Base-by-base conservation (phyloP, 2,797 vertebrate genomes). In the Sebastes variabilis region DNA sequence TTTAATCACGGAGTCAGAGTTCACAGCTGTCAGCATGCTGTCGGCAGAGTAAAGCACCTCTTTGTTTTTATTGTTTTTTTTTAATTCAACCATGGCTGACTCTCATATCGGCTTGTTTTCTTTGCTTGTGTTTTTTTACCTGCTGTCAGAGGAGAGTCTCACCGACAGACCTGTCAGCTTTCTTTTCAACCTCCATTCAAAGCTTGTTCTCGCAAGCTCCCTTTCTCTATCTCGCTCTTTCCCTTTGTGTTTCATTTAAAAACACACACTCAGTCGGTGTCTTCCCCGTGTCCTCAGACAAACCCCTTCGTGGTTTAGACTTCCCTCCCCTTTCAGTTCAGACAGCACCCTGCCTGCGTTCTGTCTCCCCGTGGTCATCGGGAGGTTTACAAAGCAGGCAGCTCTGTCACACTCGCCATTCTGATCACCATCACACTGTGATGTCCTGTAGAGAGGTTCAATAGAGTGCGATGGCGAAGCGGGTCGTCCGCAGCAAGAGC, bases 11-110 rank as follows among this genome's bases (percentile, higher is more conserved):
- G 55, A n/a, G 78, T 80, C 81, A 69, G 56, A 77, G 78, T 72
- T 82, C 83, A 84, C 87, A 86, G 77, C 91, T 91, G 88, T 88
- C 87, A 34, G 78, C 55, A 11, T 29, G 66, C 34, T 82, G 61
- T 29, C 36, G 6, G 32, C 34, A 24, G 60, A 56, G 66, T 59
- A 22, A 54, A 72, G 24, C 27, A 32, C 32, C 59, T 52, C 36
- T 58, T 22, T 74, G 59, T 56, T 36, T 74, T 60, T 27, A 1
- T 27, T 54, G 42, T 4, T 49, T 29, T 24, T 24, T 73, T 61
- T 42, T 8, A 2, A 18, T 24, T 58, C 25, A 27, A 49, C 56
- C 67, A 68, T 38, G 36, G 24, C 60, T 30, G 20, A 49, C 65
- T 34, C 16, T 5, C 22, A 1, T 27, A 22, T 46, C 5, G 16